Evolutionary conservation across 2,797 vertebrate genomes (phyloP).

Genomic region (Centroberyx gerrardi): DNA sequence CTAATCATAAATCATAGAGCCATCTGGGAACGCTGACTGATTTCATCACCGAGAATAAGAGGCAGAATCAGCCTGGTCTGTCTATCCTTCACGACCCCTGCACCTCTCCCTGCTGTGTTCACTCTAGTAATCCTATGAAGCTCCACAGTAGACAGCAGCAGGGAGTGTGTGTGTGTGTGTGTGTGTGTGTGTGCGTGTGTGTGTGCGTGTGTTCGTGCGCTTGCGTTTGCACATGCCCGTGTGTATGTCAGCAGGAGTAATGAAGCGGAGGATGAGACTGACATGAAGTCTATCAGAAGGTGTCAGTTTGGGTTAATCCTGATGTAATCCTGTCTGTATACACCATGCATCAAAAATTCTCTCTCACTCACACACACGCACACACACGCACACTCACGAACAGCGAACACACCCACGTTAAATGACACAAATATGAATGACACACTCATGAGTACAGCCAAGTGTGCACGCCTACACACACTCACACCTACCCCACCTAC

Average conservation of each 20-base stretch:
- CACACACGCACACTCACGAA: conserved; percentile 3
- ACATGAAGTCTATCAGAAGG: conserved; percentile 72
- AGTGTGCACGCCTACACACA: conserved; percentile 3
- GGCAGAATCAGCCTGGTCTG: conserved; percentile 57
- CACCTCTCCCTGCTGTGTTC: conserved; percentile 59
- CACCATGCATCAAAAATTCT: conserved; percentile 14
- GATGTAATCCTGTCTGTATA: conserved; percentile 64
- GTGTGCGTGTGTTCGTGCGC: conserved; percentile 34
- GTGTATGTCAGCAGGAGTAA: conserved; percentile 69
- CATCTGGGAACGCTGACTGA: conserved; percentile 74
- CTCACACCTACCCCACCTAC: neutral
- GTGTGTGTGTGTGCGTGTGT: conserved; percentile 33
- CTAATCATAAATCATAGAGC: conserved; percentile 74
- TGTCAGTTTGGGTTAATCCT: conserved; percentile 75
- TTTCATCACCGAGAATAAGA: conserved; percentile 71
- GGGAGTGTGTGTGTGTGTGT: conserved; percentile 17
- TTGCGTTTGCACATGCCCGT: conserved; percentile 35
- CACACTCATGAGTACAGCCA: conserved; percentile 8
- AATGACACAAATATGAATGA: conserved; percentile 24
- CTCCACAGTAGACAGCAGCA: conserved; percentile 45
- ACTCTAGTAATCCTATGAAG: conserved; percentile 45
- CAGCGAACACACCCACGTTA: neutral
- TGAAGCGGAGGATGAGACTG: conserved; percentile 70
- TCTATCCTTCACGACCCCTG: conserved; percentile 44
- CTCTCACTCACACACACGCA: neutral